Percentiles rank a stretch among this genome's conserved stretches.
These are phyloP conservation scores for Yponomeuta cagnagella DNA, from an alignment of 2,888 invertebrate species.

Conservation along the genomic window DNA sequence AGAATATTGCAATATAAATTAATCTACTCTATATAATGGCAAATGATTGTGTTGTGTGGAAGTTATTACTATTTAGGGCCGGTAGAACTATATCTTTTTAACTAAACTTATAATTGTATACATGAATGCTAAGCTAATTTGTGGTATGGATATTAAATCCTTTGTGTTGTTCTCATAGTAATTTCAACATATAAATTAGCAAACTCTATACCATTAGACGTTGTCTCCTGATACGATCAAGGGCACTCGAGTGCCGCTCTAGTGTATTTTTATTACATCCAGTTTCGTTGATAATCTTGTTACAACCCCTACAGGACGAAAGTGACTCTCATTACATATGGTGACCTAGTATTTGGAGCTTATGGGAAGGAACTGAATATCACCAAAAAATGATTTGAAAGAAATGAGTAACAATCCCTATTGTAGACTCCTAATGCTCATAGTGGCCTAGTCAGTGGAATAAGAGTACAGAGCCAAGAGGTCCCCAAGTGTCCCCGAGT, in stretches of 20 bases:
- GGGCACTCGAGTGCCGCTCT: background rate
- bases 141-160: too few relatives aligned
- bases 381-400: background rate
- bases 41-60: too few relatives aligned
- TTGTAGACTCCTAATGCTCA: background rate
- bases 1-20: too few relatives aligned
- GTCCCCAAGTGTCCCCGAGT: background rate
- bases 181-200: too few relatives aligned
- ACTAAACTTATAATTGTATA: too few relatives aligned
- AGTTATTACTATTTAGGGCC: too few relatives aligned
- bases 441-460: background rate
- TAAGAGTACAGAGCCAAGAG: background rate
- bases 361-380: too few relatives aligned
- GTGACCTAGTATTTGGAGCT: background rate
- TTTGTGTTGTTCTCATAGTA: too few relatives aligned
- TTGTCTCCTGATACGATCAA: background rate
- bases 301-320: background rate
- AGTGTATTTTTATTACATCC: background rate
- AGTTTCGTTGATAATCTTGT: background rate
- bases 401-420: background rate
- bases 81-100: too few relatives aligned
- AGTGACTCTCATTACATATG: background rate
- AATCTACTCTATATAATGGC: too few relatives aligned
- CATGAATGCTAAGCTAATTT: too few relatives aligned
- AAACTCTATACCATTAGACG: background rate